Percentiles rank a stretch among this genome's conserved stretches.
These are phyloP conservation scores for Momotus momota DNA, from an alignment of 2,797 vertebrate species.

Conservation along the genomic window DNA sequence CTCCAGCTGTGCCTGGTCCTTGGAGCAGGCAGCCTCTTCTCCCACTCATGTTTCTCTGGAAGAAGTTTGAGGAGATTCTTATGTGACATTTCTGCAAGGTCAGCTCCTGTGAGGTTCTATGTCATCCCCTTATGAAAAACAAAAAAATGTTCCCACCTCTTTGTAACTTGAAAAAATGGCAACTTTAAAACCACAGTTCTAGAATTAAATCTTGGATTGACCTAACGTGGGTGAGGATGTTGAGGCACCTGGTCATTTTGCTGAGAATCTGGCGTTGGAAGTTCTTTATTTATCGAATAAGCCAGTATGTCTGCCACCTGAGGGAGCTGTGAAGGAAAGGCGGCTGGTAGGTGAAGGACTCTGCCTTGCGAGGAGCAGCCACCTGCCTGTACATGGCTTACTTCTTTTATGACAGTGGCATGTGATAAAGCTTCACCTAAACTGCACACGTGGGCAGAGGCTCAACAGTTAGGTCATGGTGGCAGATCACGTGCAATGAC, in stretches of 20 bases:
- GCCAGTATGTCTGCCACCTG: rapidly evolving
- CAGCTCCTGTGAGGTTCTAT: background rate
- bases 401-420: background rate
- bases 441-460: background rate
- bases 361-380: background rate
- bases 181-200: background rate
- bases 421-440: background rate
- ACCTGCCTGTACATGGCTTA: rapidly evolving
- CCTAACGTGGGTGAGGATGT: background rate
- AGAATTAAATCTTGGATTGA: background rate
- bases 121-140: background rate
- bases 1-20: background rate
- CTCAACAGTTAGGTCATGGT: background rate
- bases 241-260: background rate
- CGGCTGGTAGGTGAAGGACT: background rate
- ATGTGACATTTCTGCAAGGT: rapidly evolving
- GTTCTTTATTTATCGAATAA: background rate
- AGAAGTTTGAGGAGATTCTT: background rate
- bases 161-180: background rate
- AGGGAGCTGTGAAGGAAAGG: background rate
- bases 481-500: background rate
- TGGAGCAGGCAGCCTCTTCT: background rate
- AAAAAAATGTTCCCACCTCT: background rate
- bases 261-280: background rate
- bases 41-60: background rate